Percentiles rank a stretch among this genome's conserved stretches.
Conservation (phyloP, 2,113 vertebrate species). For the Coreoperca whiteheadi region DNA sequence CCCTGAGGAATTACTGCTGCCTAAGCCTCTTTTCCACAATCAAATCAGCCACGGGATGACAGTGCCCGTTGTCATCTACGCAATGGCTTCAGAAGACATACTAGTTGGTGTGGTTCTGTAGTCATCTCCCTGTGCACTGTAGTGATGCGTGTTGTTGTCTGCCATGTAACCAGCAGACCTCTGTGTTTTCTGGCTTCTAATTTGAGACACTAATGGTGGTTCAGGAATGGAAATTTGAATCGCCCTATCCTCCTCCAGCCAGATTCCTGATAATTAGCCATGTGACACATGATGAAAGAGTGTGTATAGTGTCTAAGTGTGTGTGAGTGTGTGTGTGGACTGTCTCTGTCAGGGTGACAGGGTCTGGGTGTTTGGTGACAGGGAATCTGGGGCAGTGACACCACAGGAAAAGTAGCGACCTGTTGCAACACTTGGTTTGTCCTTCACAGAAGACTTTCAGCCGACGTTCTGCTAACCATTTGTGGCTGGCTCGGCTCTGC, state of each 20-base stretch:
- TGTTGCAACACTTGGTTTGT: conserved; percentile 58
- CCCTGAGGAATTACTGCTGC: conserved; percentile 58
- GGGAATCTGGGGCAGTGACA: conserved; percentile 71
- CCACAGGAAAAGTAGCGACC: conserved; percentile 57
- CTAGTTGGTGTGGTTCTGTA: not conserved
- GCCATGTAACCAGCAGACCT: conserved; percentile 48
- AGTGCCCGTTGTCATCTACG: not conserved
- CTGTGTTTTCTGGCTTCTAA: conserved; percentile 73
- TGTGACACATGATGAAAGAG: conserved; percentile 71
- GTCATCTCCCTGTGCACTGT: not conserved
- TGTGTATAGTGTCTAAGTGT: conserved; percentile 34
- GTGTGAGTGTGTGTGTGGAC: conserved; percentile 35
- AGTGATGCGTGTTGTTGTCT: conserved; percentile 47
- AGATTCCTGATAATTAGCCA: conserved; percentile 77
- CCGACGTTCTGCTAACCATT: not conserved
- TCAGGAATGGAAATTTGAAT: conserved; percentile 80
- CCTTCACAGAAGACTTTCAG: conserved; percentile 52
- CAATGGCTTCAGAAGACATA: not conserved
- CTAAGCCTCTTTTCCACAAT: conserved; percentile 61
- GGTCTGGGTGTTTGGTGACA: conserved; percentile 81
- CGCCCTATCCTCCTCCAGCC: conserved; percentile 61
- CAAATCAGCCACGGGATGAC: conserved; percentile 42
- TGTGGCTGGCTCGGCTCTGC: rapidly evolving
- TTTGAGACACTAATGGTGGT: conserved; percentile 67
- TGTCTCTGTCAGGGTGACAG: conserved; percentile 60